Evolutionary conservation across 2,113 vertebrate species (phyloP), one percentile per base, ranked within the genome.

Genomic region (Lucifuga dentata): DNA sequence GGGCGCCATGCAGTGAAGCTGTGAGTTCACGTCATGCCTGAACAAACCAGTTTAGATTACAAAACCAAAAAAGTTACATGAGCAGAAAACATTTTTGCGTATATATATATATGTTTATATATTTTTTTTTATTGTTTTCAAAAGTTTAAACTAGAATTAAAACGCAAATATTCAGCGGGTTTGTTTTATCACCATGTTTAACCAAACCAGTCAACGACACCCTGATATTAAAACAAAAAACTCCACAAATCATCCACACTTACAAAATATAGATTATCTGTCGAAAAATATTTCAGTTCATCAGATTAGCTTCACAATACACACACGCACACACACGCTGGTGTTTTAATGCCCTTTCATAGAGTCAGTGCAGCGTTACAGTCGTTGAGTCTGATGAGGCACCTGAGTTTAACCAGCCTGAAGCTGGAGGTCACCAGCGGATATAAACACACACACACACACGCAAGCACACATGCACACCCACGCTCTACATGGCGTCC

Each of bases 371-470:
- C 81, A 86, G 66, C 48, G 26, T 55, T 35, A 61, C 24, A 75
- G 58, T 78, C 51, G 12, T 50, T 68, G 46, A 58, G 65, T 66
- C 51, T 33, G 39, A 73, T 32, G 24, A 86, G 84, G 84, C 84
- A 83, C 86, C 86, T 85, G 86, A 89, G 84, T 64, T 81, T 33
- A 62, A 58, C 67, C 8, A 53, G 38, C 50, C 60, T 29, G 41
- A 79, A 21, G 61, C 73, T 53, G 59, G 36, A 77, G 64, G 38
- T 60, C 49, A 76, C 75, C 81, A 85, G 72, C 83, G 80, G 72
- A 49, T 56, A 36, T 17, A 52, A 13, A 56, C 20, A 57, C n/a
- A 36, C 17, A 56, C 32, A 36, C 58, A 23, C 63, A 11, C 21
- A 8, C 51, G 3, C 63, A 43, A 49, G 12, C 63, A 36, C 55